phyloP scores from a whole-genome alignment of 2,797 vertebrate genomes.

The Tauraco hartlaubi region DNA sequence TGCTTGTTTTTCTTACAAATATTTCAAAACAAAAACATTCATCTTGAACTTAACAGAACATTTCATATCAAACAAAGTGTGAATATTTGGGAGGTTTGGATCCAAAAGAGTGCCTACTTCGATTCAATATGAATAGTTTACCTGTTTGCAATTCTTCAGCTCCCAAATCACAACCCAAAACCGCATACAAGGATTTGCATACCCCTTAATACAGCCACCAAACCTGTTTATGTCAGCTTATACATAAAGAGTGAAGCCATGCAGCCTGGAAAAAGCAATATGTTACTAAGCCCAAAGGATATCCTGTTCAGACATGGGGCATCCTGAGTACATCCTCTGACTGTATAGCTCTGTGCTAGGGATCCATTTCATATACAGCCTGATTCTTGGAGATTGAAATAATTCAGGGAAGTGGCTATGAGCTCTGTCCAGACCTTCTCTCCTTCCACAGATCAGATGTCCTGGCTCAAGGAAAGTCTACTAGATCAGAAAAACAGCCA shows the following conservation, averaged over 20 bases:
- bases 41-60: neutral
- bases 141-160: neutral
- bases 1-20: neutral
- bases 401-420: neutral
- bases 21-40: slow-evolving; percentile 1
- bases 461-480: neutral
- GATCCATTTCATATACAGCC: neutral
- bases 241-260: neutral
- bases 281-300: neutral
- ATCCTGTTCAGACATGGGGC: neutral
- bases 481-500: neutral
- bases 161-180: neutral
- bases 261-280: neutral
- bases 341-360: neutral
- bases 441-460: neutral
- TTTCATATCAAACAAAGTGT: neutral
- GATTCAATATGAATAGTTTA: neutral
- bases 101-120: neutral
- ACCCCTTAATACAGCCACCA: neutral
- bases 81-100: neutral
- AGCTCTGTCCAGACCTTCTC: neutral
- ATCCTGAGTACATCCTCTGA: neutral
- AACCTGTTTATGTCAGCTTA: neutral
- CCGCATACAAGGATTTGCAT: accelerated
- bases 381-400: neutral